These are phyloP conservation scores for Mus spretus DNA, from an alignment of 2,797 vertebrate genomes.

Conservation along the genomic window DNA sequence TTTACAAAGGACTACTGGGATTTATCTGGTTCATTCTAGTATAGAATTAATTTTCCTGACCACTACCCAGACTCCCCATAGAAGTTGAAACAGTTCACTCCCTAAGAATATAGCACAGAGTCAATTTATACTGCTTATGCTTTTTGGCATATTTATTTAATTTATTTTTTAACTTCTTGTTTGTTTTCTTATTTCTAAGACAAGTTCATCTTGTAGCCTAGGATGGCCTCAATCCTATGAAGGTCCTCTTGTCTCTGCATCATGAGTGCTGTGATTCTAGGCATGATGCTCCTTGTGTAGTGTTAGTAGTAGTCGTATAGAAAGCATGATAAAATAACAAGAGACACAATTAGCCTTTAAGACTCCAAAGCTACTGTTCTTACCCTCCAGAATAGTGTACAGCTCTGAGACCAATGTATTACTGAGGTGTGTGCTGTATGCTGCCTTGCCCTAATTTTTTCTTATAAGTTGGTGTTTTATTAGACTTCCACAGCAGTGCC, in stretches of 20 bases:
- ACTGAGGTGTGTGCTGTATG: neutral
- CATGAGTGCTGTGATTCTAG: neutral
- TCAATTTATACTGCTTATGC: neutral
- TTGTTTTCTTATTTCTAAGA: neutral
- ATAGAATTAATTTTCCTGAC: neutral
- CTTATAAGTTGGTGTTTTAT: neutral
- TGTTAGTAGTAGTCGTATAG: neutral
- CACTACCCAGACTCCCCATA: neutral
- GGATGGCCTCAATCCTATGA: neutral
- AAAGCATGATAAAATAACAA: neutral
- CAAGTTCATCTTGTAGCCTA: neutral
- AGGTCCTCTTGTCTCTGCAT: neutral
- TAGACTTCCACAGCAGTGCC: neutral
- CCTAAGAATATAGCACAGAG: neutral
- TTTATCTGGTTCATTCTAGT: neutral
- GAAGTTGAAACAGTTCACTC: neutral
- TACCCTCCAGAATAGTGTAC: neutral
- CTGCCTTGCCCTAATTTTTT: neutral
- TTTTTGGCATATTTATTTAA: neutral
- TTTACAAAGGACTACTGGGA: neutral
- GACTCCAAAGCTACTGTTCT: neutral
- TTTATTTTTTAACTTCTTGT: neutral
- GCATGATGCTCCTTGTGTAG: neutral
- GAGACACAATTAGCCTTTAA: neutral
- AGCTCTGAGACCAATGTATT: neutral